Evolutionary conservation across 2,888 invertebrate genomes (phyloP), one percentile per base, ranked within the genome.

Genomic region (Drosophila testacea): DNA sequence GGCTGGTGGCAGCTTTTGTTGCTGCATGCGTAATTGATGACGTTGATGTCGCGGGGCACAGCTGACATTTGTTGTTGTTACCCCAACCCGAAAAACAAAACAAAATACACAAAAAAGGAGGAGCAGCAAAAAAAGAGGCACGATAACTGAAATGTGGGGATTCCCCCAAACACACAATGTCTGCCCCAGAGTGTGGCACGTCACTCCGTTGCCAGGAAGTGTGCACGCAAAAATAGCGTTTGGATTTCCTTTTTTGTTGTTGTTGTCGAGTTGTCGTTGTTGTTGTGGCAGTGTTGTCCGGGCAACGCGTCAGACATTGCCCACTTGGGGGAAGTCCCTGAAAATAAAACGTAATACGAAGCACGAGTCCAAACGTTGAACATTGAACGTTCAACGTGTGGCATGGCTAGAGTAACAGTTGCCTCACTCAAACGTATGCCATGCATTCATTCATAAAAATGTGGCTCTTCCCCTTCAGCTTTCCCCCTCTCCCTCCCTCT

Each of bases 361-460:
- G 73, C 73, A 76, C 69, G 69, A 73, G 65, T 64, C 62, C 67
- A 22, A 22, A 22, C 22, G 22, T 22, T 22, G 22, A 22, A 22
- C 22, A 3, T 22, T 22, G 22, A 22, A 22, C 22, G 22, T 2
- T 22, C 22, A 73, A 80, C 76, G 76, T 69, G 71, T 64, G 69
- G 63, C 68, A 60, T 44, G 48, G 73, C 34, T 59, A 59, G 50
- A 28, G 54, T 39, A 64, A 60, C 57, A 16, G 63, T 34, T 38
- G 56, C 72, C 64, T 39, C 69, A 69, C 51, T 54, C 69, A 22
- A 60, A 69, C 73, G 78, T 69, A 51, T 77, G 72, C 77, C 76
- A 75, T 81, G 83, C 87, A 89, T 83, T 89, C 87, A 88, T 84
- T 88, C 85, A 81, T 87, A 88, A 88, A 82, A 86, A 77, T 83